Percentiles rank a stretch among this genome's conserved stretches.
Conservation (phyloP, 2,888 invertebrate species). For the Aspidiotus destructor region DNA sequence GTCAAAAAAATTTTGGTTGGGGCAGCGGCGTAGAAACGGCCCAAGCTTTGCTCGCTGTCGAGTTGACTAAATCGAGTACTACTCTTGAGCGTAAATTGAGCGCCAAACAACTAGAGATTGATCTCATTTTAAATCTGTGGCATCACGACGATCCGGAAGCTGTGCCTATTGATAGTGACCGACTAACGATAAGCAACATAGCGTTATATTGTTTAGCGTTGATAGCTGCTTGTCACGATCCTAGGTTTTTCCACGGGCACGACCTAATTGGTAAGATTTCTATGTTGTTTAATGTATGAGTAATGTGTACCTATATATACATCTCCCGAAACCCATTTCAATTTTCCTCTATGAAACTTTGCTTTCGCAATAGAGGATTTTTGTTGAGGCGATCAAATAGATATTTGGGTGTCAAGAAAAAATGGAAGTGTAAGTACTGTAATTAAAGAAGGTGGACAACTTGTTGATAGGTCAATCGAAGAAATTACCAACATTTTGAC, state of each 20-base stretch:
- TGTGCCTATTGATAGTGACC: slow-evolving; percentile 34
- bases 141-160: slow-evolving; percentile 46
- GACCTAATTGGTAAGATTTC: slow-evolving; percentile 62
- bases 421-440: too few relatives aligned
- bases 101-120: slow-evolving; percentile 78
- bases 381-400: too few relatives aligned
- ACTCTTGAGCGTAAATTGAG: slow-evolving; percentile 63
- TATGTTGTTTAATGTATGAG: not conserved
- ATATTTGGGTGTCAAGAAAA: too few relatives aligned
- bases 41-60: slow-evolving; percentile 67
- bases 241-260: slow-evolving; percentile 73
- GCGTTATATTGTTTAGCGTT: slow-evolving; percentile 70
- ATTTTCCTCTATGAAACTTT: too few relatives aligned
- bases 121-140: slow-evolving; percentile 71
- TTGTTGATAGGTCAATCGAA: too few relatives aligned
- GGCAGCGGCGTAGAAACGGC: slow-evolving; percentile 64
- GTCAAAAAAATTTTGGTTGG: slow-evolving; percentile 70
- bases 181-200: slow-evolving; percentile 54
- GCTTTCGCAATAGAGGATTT: too few relatives aligned
- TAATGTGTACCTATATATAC: too few relatives aligned
- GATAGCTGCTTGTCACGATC: slow-evolving; percentile 71
- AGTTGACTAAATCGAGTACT: slow-evolving; percentile 52
- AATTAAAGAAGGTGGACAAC: too few relatives aligned
- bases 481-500: too few relatives aligned
- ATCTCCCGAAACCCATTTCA: not conserved